Conservation (phyloP, 2,888 invertebrate species). For the Geotrupes spiniger region DNA sequence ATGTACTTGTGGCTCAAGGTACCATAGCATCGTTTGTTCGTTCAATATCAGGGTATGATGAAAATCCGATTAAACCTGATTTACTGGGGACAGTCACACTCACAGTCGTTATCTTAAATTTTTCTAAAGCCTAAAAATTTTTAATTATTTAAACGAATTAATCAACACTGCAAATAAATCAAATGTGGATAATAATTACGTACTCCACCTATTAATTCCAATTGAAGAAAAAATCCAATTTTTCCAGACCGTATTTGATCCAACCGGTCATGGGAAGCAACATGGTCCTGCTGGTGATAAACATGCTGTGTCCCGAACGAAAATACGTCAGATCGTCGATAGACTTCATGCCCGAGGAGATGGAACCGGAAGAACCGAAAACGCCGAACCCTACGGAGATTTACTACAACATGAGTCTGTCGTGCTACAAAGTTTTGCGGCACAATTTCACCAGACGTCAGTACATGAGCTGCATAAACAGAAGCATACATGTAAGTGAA, state of each 20-base stretch:
- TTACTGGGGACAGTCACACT: too few relatives aligned
- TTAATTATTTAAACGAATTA: too few relatives aligned
- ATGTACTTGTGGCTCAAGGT: too few relatives aligned
- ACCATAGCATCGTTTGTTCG: too few relatives aligned
- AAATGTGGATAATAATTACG: too few relatives aligned
- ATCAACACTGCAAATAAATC: too few relatives aligned
- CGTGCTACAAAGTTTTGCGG: constrained; percentile 42
- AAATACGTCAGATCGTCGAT: constrained; percentile 26
- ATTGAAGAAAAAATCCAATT: too few relatives aligned
- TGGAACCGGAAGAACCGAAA: constrained; percentile 20
- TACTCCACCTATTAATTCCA: too few relatives aligned
- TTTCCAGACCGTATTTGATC: constrained; percentile 67
- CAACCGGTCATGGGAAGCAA: constrained; percentile 77
- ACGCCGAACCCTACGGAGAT: constrained; percentile 40
- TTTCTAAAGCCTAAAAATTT: too few relatives aligned
- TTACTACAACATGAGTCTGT: constrained; percentile 51
- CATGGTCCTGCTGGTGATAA: constrained; percentile 74
- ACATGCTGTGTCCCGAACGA: constrained; percentile 57
- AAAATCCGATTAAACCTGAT: too few relatives aligned
- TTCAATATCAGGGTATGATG: too few relatives aligned
- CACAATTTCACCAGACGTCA: constrained; percentile 63
- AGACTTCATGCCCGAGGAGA: constrained; percentile 16
- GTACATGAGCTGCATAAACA: constrained; percentile 73
- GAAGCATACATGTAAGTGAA: constrained; percentile 71
- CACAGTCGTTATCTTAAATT: too few relatives aligned